Evolutionary conservation across 2,888 invertebrate species (phyloP).

Genomic region (Chirona hameri): DNA sequence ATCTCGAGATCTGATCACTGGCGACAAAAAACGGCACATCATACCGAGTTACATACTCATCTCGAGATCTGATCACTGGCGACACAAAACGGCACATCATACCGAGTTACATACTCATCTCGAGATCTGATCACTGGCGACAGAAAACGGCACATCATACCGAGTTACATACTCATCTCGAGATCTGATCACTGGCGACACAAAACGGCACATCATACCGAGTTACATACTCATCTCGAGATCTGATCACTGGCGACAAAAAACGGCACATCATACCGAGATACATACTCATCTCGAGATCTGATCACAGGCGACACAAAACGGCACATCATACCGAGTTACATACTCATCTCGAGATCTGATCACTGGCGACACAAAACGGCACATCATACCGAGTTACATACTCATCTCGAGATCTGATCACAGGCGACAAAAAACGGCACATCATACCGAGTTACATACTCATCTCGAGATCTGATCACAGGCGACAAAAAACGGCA

Average conservation of each 20-base stretch:
- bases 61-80: conserved; percentile 1
- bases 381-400: conserved; percentile 1
- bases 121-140: conserved; percentile 2
- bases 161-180: conserved; percentile 1
- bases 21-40: conserved; percentile 7
- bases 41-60: conserved; percentile 4
- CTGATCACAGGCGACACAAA: conserved; percentile 4
- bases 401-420: conserved; percentile 3
- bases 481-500: neutral
- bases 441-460: conserved; percentile 1
- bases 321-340: conserved; percentile 1
- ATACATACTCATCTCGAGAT: neutral
- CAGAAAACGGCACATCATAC: conserved; percentile 5
- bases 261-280: conserved; percentile 1
- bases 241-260: conserved; percentile 9
- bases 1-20: neutral
- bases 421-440: conserved; percentile 1
- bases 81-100: conserved; percentile 7
- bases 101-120: conserved; percentile 2
- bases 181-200: conserved; percentile 4
- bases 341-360: conserved; percentile 3
- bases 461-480: conserved; percentile 9
- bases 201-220: conserved; percentile 1
- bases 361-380: conserved; percentile 8
- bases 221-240: conserved; percentile 4